Evolutionary conservation across 2,113 vertebrate genomes (phyloP), one percentile per base, ranked within the genome.

Genomic region (Macquaria ambigua): DNA sequence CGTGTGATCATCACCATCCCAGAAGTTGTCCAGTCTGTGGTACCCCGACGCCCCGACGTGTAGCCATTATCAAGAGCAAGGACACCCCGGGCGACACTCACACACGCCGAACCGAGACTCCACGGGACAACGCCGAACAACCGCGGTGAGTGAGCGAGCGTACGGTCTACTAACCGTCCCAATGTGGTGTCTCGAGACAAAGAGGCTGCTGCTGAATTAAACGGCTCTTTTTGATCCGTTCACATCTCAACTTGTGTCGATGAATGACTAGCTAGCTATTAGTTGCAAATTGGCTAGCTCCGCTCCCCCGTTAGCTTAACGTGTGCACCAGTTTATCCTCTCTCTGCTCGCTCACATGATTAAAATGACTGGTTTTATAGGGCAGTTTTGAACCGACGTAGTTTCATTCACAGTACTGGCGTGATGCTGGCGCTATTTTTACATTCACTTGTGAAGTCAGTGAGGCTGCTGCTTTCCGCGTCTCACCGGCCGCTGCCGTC

Each of bases 111-210:
- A 21, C 18, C 52, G 50, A 43, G 23, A 48, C 37, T 37, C 23
- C 8, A 6, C 15, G 46, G 70, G 64, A 69, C 21, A 15, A 34
- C 21, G 25, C 34, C 41, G 31, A 50, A 21, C 4, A 2, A 3
- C 25, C 10, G 12, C 71, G 90, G 89, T 90, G 68, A 93, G 92
- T 92, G 48, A 50, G 5, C 25, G 37, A 2, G 20, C 0, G 37
- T 6, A 0, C 1, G 28, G 39, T 1, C 28, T 25, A 61, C 25
- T 8, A 9, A 10, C 8, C 31, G 34, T 28, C 0, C 37, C 25
- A 3, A 18, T 28, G 28, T 25, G 50, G 6, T 2, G 25, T 2
- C 56, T 37, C 0, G 56, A 70, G 28, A 80, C 73, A 85, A 64
- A 85, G 77, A 63, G 48, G 6, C 55, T 41, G 21, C 4, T 1